Conservation (phyloP, 2,113 vertebrate species). For the Cebidichthys violaceus region DNA sequence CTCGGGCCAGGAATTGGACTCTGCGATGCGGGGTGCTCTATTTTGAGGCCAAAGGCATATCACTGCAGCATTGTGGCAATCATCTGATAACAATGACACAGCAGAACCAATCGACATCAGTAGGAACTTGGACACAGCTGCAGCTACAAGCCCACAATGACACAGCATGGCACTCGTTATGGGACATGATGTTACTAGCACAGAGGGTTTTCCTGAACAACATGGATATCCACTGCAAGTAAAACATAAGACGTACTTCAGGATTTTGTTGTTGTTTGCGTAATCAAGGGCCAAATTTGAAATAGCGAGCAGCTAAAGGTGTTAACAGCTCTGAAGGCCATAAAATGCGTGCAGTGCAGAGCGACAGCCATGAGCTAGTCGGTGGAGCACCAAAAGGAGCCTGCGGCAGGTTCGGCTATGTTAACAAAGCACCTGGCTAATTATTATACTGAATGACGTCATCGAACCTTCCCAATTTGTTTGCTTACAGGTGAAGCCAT, state of each 20-base stretch:
- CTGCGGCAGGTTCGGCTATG: too few relatives aligned
- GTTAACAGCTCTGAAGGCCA: too few relatives aligned
- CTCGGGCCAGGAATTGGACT: slow-evolving; percentile 57
- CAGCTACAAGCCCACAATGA: slow-evolving; percentile 70
- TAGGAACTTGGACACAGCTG: slow-evolving; percentile 70
- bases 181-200: slow-evolving; percentile 52
- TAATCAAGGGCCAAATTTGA: not conserved
- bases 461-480: too few relatives aligned
- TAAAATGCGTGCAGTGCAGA: not conserved
- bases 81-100: slow-evolving; percentile 79
- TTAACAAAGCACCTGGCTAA: too few relatives aligned
- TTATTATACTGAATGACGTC: too few relatives aligned
- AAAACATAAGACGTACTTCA: not conserved
- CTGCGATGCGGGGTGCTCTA: slow-evolving; percentile 55
- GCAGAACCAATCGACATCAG: slow-evolving; percentile 74
- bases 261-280: not conserved
- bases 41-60: slow-evolving; percentile 62
- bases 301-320: not conserved
- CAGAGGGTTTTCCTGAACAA: slow-evolving; percentile 20
- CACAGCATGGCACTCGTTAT: slow-evolving; percentile 70
- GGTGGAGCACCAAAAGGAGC: too few relatives aligned
- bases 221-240: not conserved
- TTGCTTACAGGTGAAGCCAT: too few relatives aligned
- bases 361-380: not conserved
- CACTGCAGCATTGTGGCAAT: slow-evolving; percentile 63